Conservation (phyloP, 2,113 vertebrate species). For the Orcinus orca region DNA sequence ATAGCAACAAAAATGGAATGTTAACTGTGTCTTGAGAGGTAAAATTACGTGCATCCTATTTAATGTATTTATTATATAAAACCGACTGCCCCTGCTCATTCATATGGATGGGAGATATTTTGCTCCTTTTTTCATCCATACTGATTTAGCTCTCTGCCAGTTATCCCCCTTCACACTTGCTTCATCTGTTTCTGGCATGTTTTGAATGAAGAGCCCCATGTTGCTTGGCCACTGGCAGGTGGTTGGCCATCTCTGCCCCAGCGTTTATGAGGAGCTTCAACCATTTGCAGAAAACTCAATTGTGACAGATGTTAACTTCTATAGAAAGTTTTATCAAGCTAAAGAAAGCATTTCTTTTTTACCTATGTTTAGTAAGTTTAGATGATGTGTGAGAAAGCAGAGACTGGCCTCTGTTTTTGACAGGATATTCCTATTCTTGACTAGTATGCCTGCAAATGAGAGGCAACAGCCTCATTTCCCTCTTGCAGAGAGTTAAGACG, state of each 20-base stretch:
- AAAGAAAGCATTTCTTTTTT: slow-evolving; percentile 32
- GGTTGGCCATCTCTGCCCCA: neutral
- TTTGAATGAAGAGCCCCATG: neutral
- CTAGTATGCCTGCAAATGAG: neutral
- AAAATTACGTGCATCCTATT: neutral
- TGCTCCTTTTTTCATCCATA: neutral
- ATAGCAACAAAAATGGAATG: neutral
- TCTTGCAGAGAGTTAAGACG: neutral
- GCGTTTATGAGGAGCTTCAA: neutral
- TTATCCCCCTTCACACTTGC: neutral
- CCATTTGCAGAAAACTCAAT: neutral
- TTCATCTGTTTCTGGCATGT: neutral
- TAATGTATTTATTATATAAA: neutral
- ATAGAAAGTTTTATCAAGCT: neutral
- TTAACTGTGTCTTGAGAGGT: neutral
- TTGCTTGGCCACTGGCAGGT: neutral
- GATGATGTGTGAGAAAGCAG: neutral
- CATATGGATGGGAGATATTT: neutral
- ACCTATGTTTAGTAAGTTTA: neutral
- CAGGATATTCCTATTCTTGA: neutral
- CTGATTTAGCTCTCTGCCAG: neutral
- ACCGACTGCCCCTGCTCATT: neutral
- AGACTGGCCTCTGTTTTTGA: neutral
- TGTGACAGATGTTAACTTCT: neutral
- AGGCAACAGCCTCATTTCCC: neutral